Percentiles rank a stretch among this genome's conserved stretches.
phyloP scores from a whole-genome alignment of 2,888 invertebrate genomes.

The Mamestra brassicae region DNA sequence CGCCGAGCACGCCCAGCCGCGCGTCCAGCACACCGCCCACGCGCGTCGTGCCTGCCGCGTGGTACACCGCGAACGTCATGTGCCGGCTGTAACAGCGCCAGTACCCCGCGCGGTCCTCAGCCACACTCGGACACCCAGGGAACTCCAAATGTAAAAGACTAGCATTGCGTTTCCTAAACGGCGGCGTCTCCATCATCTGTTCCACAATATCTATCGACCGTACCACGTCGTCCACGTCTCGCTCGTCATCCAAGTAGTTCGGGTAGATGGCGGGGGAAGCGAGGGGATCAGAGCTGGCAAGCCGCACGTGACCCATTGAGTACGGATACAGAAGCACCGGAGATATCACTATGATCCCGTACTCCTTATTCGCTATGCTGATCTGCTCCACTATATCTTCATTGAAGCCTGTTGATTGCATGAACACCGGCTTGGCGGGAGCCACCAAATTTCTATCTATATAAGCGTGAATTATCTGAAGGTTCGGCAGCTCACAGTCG shows the following conservation, averaged over 20 bases:
- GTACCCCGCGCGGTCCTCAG: conserved; percentile 63
- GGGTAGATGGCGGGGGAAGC: conserved; percentile 74
- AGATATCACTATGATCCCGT: conserved; percentile 70
- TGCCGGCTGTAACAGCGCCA: conserved; percentile 81
- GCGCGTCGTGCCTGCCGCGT: conserved; percentile 77
- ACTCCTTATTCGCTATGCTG: conserved; percentile 64
- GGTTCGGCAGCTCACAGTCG: conserved; percentile 75
- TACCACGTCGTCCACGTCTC: conserved; percentile 75
- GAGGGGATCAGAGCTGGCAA: conserved; percentile 72
- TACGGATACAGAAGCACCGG: conserved; percentile 74
- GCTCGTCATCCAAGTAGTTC: conserved; percentile 74
- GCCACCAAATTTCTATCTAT: conserved; percentile 66
- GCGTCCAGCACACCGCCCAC: conserved; percentile 76
- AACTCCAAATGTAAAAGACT: conserved; percentile 68
- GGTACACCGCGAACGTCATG: conserved; percentile 77
- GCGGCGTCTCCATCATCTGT: conserved; percentile 68
- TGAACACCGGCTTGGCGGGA: conserved; percentile 54
- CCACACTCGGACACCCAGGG: conserved; percentile 70
- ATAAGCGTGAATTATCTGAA: conserved; percentile 76
- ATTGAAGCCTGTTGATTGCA: conserved; percentile 61
- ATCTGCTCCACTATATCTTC: conserved; percentile 70
- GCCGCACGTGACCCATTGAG: conserved; percentile 75
- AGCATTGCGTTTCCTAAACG: conserved; percentile 68
- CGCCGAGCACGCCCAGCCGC: conserved; percentile 74
- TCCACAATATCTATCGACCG: conserved; percentile 73